Conservation (phyloP, 2,888 invertebrate genomes). For the Ennomos fuscantarius region DNA sequence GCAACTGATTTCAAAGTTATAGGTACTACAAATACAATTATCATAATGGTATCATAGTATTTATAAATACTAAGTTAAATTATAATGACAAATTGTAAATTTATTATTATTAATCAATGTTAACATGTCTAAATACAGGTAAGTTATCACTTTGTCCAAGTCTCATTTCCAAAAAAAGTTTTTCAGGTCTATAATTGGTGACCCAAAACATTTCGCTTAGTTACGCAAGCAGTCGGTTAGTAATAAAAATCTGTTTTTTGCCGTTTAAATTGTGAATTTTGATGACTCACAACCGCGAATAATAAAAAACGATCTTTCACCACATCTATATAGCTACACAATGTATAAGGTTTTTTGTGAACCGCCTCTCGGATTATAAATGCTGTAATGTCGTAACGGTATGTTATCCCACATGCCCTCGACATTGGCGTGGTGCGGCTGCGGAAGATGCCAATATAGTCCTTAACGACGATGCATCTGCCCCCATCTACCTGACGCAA, state of each 20-base stretch:
- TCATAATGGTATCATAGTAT: too few species aligned
- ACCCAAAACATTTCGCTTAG: conserved; percentile 1
- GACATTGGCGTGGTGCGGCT: conserved; percentile 66
- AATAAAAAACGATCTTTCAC: conserved; percentile 21
- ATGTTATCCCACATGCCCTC: conserved; percentile 54
- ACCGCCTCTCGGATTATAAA: conserved; percentile 18
- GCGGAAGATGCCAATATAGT: conserved; percentile 75
- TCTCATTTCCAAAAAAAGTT: too few species aligned
- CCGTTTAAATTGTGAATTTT: conserved; percentile 27
- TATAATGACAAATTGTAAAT: too few species aligned
- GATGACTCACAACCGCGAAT: conserved; percentile 31
- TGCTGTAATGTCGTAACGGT: conserved; percentile 33
- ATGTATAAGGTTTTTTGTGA: conserved; percentile 15
- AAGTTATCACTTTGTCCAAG: too few species aligned
- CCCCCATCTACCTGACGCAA: conserved; percentile 68
- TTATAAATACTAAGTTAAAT: too few species aligned
- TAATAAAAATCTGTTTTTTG: conserved; percentile 26
- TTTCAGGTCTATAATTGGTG: background rate
- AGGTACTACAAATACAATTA: too few species aligned
- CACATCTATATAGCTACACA: conserved; percentile 15
- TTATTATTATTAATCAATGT: too few species aligned
- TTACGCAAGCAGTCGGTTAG: conserved; percentile 11
- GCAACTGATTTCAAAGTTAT: too few species aligned
- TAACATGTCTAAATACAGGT: too few species aligned
- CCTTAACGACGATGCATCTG: conserved; percentile 67